These are phyloP conservation scores for Pecten maximus DNA, from an alignment of 2,888 invertebrate species.

Conservation along the genomic window DNA sequence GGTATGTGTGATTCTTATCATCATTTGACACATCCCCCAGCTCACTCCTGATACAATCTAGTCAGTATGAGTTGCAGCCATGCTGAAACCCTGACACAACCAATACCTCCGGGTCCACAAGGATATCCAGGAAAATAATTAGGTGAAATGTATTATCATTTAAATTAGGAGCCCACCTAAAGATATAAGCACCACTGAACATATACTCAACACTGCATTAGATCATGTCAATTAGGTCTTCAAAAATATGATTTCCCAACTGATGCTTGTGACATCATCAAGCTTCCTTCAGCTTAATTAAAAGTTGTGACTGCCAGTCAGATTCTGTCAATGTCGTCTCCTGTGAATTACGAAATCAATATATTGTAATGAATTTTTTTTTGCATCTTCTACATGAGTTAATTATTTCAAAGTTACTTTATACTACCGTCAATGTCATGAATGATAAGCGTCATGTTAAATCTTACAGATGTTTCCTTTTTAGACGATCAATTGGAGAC, in stretches of 20 bases:
- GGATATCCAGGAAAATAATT: neutral
- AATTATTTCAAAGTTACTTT: neutral
- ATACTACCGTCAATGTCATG: neutral
- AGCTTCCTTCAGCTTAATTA: neutral
- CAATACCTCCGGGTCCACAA: neutral
- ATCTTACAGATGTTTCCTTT: neutral
- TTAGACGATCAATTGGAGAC: neutral
- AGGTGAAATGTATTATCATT: too few species aligned
- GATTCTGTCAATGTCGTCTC: neutral
- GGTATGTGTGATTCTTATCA: neutral
- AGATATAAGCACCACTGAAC: too few species aligned
- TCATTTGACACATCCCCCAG: neutral
- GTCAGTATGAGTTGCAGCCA: neutral
- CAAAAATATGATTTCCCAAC: neutral
- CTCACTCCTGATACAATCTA: neutral
- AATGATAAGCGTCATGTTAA: neutral
- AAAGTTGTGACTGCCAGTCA: neutral
- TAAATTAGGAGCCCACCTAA: too few species aligned
- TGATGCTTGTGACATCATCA: neutral
- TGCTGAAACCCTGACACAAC: neutral
- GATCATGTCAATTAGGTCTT: neutral
- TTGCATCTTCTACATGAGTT: neutral
- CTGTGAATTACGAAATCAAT: constrained; percentile 2
- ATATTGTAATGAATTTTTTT: neutral
- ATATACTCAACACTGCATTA: neutral